Base-by-base conservation (phyloP, 92 coral and sea anemone species). In the Heliopora coerulea region DNA sequence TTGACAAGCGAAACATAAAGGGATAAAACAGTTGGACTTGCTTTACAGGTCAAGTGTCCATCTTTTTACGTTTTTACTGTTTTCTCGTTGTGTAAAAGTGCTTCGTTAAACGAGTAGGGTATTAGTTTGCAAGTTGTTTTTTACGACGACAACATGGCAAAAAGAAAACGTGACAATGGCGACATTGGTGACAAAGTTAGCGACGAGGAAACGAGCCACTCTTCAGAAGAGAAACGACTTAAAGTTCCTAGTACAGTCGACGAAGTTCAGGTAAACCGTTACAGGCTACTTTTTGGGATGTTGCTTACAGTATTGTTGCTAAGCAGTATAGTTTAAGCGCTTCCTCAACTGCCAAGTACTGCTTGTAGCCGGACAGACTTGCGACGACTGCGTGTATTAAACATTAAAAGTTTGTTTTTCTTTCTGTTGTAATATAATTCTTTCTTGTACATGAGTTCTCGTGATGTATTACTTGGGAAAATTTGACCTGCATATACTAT, bases 211-310 rank as follows among this genome's bases (percentile, higher is more conserved):
- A 6, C 32, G 37, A 63, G 58, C 31, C 21, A 30, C 3, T 23
- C 61, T 50, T 21, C 32, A 13, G 77, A 70, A 8, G 77, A 70
- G 7, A 70, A 70, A 70, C 77, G 77, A 17, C 56, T 63, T 33
- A 70, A 54, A 54, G 77, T 20, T 4, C 44, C 72, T 1, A 19
- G 10, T 18, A 40, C 56, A 26, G 49, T 1, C n/a, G 50, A 33
- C 39, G 63, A 54, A 50, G 5, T 52, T 8, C 27, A 52, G 77
- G 77, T 70, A 70, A 21, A 39, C 20, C 19, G 12, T 0, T 14
- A 10, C 13, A 8, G 41, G 18, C 4, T 21, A 0, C 48, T 18
- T 11, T 37, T 37, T 37, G 11, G 42, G 4, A 11, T 4, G 4
- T 37, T 37, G 42, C 11, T 4, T 37, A 11, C 42, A 37, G 11